Percentiles rank a stretch among this genome's conserved stretches.
Evolutionary conservation across 2,888 invertebrate genomes (phyloP).

Genomic region (Cabera pusaria): DNA sequence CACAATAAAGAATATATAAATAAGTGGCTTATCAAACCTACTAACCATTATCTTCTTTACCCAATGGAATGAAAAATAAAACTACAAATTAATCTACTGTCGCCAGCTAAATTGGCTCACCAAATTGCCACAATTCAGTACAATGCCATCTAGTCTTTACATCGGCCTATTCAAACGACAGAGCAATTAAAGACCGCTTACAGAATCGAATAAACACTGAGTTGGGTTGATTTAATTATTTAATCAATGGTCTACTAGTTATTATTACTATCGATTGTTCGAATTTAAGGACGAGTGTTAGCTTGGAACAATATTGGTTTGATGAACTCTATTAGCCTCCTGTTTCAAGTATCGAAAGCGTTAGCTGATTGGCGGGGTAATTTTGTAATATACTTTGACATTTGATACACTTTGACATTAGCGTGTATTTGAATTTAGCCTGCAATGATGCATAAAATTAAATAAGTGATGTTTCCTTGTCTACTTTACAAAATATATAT

Average conservation of each 20-base stretch:
- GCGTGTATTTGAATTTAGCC: too few species aligned
- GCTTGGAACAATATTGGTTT: not conserved
- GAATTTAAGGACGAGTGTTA: not conserved
- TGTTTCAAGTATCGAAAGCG: too few species aligned
- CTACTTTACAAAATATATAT: too few species aligned
- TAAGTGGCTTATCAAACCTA: too few species aligned
- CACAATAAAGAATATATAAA: too few species aligned
- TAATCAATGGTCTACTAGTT: constrained; percentile 8
- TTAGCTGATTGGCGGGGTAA: too few species aligned
- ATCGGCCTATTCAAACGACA: constrained; percentile 10
- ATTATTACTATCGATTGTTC: constrained; percentile 8
- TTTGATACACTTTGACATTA: too few species aligned
- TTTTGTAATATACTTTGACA: too few species aligned
- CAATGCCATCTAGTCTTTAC: constrained; percentile 14
- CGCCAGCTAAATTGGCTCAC: constrained; percentile 2
- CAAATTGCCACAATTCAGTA: constrained; percentile 8
- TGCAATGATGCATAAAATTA: too few species aligned
- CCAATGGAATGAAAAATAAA: too few species aligned
- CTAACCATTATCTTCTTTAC: too few species aligned
- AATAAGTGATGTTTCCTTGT: too few species aligned
- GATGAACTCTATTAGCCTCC: not conserved
- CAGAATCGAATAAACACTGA: constrained; percentile 19
- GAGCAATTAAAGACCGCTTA: constrained; percentile 12
- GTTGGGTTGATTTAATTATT: constrained; percentile 17
- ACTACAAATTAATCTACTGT: not conserved